These are phyloP conservation scores for Crocuta crocuta DNA, from an alignment of 2,113 vertebrate species.

Conservation along the genomic window DNA sequence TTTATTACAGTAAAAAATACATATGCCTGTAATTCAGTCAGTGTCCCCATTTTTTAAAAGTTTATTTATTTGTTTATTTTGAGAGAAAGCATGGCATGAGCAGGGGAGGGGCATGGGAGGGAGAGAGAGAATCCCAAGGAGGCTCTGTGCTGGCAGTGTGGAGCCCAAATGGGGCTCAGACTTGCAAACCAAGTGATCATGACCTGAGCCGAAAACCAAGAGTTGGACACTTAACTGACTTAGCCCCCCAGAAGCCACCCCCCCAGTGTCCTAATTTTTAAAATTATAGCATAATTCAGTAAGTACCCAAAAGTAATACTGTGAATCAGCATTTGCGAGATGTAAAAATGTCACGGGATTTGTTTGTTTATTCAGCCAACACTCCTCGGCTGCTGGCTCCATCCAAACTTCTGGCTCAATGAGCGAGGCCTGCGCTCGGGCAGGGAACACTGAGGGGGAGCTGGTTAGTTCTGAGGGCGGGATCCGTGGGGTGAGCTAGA, in stretches of 20 bases:
- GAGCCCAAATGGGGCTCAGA: too few relatives aligned
- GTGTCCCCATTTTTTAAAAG: not conserved
- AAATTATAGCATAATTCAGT: not conserved
- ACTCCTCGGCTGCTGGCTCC: not conserved
- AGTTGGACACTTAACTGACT: too few relatives aligned
- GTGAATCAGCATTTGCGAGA: not conserved
- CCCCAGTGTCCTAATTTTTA: not conserved
- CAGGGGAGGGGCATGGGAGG: too few relatives aligned
- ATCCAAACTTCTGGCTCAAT: not conserved
- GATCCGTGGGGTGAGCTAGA: not conserved
- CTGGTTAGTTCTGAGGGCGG: not conserved
- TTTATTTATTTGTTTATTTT: too few relatives aligned
- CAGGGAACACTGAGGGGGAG: not conserved
- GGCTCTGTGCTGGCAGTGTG: too few relatives aligned
- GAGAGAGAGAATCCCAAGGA: too few relatives aligned
- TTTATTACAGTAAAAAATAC: not conserved
- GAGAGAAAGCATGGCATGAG: too few relatives aligned
- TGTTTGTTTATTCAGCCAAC: not conserved
- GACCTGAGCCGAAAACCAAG: too few relatives aligned
- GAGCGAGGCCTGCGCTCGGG: not conserved
- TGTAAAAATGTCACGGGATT: not conserved
- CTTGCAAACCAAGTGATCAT: too few relatives aligned
- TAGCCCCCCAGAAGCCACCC: too few relatives aligned
- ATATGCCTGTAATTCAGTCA: not conserved
- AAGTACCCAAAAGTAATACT: not conserved